These are phyloP conservation scores for Ifrita kowaldi DNA, from an alignment of 2,113 vertebrate species.

Conservation along the genomic window DNA sequence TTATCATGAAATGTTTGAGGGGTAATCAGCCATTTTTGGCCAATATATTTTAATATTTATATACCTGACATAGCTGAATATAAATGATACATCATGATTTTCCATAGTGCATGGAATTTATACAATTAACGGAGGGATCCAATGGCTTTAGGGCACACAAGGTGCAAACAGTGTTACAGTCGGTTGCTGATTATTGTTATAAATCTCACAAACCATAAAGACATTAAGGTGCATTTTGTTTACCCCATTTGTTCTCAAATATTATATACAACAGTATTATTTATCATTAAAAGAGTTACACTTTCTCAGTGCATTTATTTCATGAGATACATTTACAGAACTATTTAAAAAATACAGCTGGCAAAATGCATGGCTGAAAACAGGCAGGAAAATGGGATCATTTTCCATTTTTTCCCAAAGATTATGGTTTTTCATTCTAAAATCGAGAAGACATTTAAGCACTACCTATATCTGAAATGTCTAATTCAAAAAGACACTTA, in stretches of 20 bases:
- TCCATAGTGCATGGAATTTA: conserved; percentile 76
- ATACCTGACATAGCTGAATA: conserved; percentile 77
- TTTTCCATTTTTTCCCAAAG: conserved; percentile 57
- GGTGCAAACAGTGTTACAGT: conserved; percentile 68
- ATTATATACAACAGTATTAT: conserved; percentile 52
- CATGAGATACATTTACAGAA: conserved; percentile 51
- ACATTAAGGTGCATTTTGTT: conserved; percentile 71
- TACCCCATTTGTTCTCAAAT: conserved; percentile 69
- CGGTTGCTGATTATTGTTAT: conserved; percentile 74
- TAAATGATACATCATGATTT: conserved; percentile 76
- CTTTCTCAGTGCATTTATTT: conserved; percentile 61
- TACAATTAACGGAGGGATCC: conserved; percentile 75
- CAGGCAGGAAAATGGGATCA: conserved; percentile 32
- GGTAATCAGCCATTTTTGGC: conserved; percentile 76
- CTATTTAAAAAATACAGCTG: conserved; percentile 59
- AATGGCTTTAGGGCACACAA: conserved; percentile 74
- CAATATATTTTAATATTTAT: conserved; percentile 85
- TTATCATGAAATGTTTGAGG: conserved; percentile 77
- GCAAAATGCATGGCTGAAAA: conserved; percentile 51
- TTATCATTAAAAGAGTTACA: conserved; percentile 71
- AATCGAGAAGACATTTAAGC: neutral
- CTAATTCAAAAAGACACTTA: neutral
- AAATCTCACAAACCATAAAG: conserved; percentile 74
- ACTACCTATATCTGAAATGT: neutral
- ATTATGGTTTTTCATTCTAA: conserved; percentile 24